A percentile compares a stretch with the other conserved stretches of the same genome.
These are phyloP conservation scores for Acleris emargana DNA, from an alignment of 2,888 invertebrate genomes.

Conservation along the genomic window DNA sequence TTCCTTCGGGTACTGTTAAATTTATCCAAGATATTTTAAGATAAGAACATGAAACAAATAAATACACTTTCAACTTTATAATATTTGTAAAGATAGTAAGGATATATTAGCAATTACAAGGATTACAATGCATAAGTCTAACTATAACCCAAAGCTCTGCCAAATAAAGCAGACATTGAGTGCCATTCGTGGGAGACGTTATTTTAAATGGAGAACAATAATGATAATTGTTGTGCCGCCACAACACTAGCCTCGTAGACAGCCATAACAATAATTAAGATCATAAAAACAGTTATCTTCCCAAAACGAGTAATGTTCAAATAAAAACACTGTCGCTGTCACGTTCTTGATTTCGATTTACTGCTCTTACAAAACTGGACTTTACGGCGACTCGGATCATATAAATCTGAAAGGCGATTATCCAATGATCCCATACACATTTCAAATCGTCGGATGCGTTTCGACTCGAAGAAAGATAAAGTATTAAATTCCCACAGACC, in stretches of 20 bases:
- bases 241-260: slow-evolving; percentile 60
- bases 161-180: slow-evolving; percentile 43
- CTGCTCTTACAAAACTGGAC: slow-evolving; percentile 42
- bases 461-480: slow-evolving; percentile 58
- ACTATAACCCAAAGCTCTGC: not conserved
- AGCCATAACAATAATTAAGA: slow-evolving; percentile 74
- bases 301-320: slow-evolving; percentile 74
- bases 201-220: slow-evolving; percentile 69
- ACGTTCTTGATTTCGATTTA: slow-evolving; percentile 70
- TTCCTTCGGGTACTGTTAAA: no score
- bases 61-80: no score
- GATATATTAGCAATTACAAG: no score
- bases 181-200: slow-evolving; percentile 52
- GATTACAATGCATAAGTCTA: no score
- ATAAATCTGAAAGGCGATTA: slow-evolving; percentile 37
- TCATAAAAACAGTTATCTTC: slow-evolving; percentile 73
- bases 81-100: no score
- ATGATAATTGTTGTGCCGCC: slow-evolving; percentile 75
- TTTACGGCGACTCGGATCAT: slow-evolving; percentile 10
- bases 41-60: no score
- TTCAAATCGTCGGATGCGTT: slow-evolving; percentile 23
- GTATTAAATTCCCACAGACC: slow-evolving; percentile 72
- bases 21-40: no score
- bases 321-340: slow-evolving; percentile 70
- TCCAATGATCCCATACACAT: slow-evolving; percentile 18